Evolutionary conservation across 2,888 invertebrate species (phyloP), one percentile per base, ranked within the genome.

Genomic region (Polydrusus pterygomalis): DNA sequence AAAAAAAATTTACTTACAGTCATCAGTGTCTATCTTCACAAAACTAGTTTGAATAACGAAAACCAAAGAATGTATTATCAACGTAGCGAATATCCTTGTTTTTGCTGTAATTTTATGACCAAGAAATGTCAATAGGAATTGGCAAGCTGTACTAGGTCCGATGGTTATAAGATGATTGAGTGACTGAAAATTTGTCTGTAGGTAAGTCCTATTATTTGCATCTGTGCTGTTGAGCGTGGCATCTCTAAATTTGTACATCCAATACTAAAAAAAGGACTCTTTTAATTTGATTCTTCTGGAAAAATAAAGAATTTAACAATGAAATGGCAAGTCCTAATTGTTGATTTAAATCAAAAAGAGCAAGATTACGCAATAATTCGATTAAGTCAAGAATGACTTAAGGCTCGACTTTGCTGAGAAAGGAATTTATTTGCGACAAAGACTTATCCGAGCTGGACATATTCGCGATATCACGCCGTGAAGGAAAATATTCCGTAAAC

Each of bases 201-300:
- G 63, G 0, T 18, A 30, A 0, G 79, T 75, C 34, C 78, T 78
- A 38, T 79, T 51, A 11, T 76, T 69, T 45, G 76, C 71, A 64
- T 80, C 77, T 1, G 54, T 65, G 7, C 71, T 75, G 11, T 68
- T 68, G 2, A 40, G 51, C 6, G n/a, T n/a, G n/a, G 47, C 1
- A 9, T 78, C 72, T 43, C 79, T 62, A 47, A 79, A 79, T 67
- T 79, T 79, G 43, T 77, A 76, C 79, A 79, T 79, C 79, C 79
- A 79, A 38, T 79, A 79, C 79, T 79, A 40, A 60, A 78, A 78
- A 54, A 3, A n/a, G n/a, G n/a, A n/a, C n/a, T n/a, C n/a, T n/a
- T n/a, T n/a, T n/a, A n/a, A n/a, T n/a, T n/a, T n/a, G n/a, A n/a
- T n/a, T n/a, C n/a, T n/a, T n/a, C n/a, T n/a, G n/a, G n/a, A n/a